These are phyloP conservation scores for Riparia riparia DNA, from an alignment of 2,113 vertebrate genomes.

Conservation along the genomic window DNA sequence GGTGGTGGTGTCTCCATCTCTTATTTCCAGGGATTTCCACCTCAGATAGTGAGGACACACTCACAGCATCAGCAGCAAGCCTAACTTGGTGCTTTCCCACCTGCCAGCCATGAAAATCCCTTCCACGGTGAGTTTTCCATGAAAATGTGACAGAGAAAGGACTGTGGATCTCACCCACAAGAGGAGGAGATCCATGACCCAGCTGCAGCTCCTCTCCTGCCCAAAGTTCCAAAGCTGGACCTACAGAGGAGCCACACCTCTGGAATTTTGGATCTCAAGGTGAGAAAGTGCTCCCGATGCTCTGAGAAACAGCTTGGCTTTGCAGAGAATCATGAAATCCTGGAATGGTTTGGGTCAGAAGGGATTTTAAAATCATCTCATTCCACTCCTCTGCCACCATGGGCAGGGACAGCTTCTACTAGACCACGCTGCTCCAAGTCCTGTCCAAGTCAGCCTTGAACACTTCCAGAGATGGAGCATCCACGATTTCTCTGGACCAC, in stretches of 20 bases:
- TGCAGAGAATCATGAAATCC: not conserved
- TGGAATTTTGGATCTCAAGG: not conserved
- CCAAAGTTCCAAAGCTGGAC: not conserved
- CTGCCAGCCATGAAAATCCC: not conserved
- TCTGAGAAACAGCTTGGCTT: not conserved
- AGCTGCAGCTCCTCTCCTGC: not conserved
- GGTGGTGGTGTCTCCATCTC: not conserved
- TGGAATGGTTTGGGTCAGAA: not conserved
- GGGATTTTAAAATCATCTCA: not conserved
- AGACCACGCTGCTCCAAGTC: not conserved
- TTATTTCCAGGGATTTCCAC: not conserved
- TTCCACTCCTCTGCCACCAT: not conserved
- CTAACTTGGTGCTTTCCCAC: not conserved
- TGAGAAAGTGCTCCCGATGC: not conserved
- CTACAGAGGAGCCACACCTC: not conserved
- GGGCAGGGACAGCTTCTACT: not conserved
- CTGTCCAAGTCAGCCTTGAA: not conserved
- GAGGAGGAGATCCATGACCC: not conserved
- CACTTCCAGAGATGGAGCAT: not conserved
- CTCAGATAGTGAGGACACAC: not conserved
- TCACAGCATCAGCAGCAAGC: not conserved
- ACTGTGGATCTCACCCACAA: not conserved
- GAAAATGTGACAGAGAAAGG: not conserved
- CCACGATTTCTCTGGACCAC: not conserved
- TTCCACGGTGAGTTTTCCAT: fast-evolving